A percentile compares a stretch with the other conserved stretches of the same genome.
phyloP scores from a whole-genome alignment of 2,113 vertebrate species.

The Ailuropoda melanoleuca region DNA sequence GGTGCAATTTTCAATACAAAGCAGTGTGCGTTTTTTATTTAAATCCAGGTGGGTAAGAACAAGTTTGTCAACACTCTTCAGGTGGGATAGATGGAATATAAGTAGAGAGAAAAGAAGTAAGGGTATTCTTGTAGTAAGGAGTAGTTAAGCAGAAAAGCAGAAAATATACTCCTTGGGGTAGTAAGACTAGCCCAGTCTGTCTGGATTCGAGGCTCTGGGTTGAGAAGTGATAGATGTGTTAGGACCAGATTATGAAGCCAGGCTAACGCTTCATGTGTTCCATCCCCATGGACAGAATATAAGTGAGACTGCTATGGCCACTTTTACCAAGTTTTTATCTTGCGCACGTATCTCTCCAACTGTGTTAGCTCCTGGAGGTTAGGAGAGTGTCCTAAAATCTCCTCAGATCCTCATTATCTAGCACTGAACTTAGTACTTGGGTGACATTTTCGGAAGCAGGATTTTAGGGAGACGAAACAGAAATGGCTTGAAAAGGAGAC shows the following conservation, averaged over 20 bases:
- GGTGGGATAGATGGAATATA: slow-evolving; percentile 7
- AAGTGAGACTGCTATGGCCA: background rate
- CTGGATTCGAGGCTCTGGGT: background rate
- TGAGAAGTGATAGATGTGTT: slow-evolving; percentile 34
- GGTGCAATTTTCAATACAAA: background rate
- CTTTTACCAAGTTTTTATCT: slow-evolving; percentile 30
- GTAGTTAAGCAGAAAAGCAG: slow-evolving; percentile 17
- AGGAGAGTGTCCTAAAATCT: slow-evolving; percentile 30
- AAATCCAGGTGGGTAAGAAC: background rate
- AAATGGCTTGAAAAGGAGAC: slow-evolving; percentile 46
- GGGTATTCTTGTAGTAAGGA: slow-evolving; percentile 4
- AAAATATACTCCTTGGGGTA: background rate
- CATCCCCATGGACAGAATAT: background rate
- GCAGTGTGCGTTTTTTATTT: background rate
- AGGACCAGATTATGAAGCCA: slow-evolving; percentile 17
- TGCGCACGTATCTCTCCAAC: background rate
- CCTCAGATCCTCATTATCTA: slow-evolving; percentile 14
- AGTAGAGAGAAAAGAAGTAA: slow-evolving; percentile 10
- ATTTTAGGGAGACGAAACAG: slow-evolving; percentile 32
- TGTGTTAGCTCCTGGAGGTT: slow-evolving; percentile 3
- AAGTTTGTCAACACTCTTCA: slow-evolving; percentile 26
- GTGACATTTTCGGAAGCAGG: slow-evolving; percentile 29
- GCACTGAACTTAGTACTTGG: slow-evolving; percentile 4
- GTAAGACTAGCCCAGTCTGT: background rate
- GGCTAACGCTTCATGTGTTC: background rate